These are phyloP conservation scores for Caenorhabditis macrosperma DNA, from an alignment of 2,888 invertebrate genomes.

Conservation along the genomic window DNA sequence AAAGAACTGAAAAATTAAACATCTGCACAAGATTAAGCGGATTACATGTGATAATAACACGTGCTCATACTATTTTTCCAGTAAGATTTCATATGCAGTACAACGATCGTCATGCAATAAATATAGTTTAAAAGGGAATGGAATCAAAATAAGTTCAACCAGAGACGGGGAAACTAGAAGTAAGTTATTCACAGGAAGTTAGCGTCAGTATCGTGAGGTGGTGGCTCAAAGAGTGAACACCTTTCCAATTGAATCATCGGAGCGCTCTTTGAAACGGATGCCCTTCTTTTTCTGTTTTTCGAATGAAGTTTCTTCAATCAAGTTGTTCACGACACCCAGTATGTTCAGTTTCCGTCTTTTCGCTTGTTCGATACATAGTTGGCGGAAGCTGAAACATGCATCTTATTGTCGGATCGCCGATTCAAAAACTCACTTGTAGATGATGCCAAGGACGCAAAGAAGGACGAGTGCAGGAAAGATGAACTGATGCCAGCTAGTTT, in stretches of 20 bases:
- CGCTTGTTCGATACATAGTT: conserved; percentile 4
- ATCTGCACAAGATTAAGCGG: too few species aligned
- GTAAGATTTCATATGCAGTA: too few species aligned
- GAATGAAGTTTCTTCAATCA: background rate
- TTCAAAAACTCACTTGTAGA: conserved; percentile 7
- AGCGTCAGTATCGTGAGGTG: background rate
- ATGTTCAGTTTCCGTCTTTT: conserved; percentile 11
- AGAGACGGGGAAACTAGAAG: too few species aligned
- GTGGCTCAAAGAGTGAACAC: conserved; percentile 15
- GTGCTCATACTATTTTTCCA: too few species aligned
- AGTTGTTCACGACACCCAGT: background rate
- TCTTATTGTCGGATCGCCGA: background rate
- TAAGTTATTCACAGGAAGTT: background rate
- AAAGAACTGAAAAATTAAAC: too few species aligned
- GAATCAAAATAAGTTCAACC: too few species aligned
- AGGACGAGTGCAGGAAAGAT: background rate
- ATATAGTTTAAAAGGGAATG: too few species aligned
- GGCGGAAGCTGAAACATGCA: conserved; percentile 14
- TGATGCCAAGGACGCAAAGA: background rate
- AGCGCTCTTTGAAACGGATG: background rate
- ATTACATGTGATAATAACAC: too few species aligned
- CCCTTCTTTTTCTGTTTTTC: background rate
- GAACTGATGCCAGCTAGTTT: background rate
- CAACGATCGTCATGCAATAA: too few species aligned
- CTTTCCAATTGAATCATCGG: conserved; percentile 19